Base-by-base conservation (phyloP, 2,888 invertebrate genomes). In the Scaptodrosophila latifasciaeformis region DNA sequence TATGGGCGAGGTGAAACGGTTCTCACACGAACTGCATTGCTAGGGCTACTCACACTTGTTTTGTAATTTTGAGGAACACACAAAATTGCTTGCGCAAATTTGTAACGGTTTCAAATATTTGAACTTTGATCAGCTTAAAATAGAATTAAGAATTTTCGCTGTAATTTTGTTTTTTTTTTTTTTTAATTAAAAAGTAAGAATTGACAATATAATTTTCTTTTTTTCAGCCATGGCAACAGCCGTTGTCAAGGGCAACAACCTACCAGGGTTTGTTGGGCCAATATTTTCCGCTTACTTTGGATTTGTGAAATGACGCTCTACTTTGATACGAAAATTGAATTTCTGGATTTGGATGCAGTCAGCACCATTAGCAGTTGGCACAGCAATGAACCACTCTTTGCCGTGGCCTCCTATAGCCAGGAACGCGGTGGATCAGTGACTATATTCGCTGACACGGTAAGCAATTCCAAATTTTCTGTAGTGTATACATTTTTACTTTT, bases 391-490 rank as follows among this genome's bases (percentile, higher is more conserved):
- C 92, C 95, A 1, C 86, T 96, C 30, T 87, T 97, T 44, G 96
- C 96, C 15, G 91, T 96, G 3, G 94, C 95, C 5, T 92, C 95
- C 2, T 95, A 92, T 84, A 94, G 93, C 69, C 95, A 95, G 84
- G 94, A 95, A 66, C 92, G 92, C 78, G 96, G 96, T 19, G 96
- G 96, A 62, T 92, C 93, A 65, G 93, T 96, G 2, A 93, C 92
- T 31, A 91, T 97, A 67, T 96, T 94, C 82, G 92, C 95, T 80
- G 96, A 96, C 87, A 90, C 92, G 85, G 95, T 94, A 87, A 88
- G 89, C 55, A 4, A 12, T n/a, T 10, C n/a, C 1, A 34, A 12
- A 13, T 27, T 43, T 30, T 1, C 6, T 10, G 12, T 1, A 35
- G 3, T 3, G 0, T n/a, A 44, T 5, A 6, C n/a, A 2, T 5